Evolutionary conservation across 2,113 vertebrate genomes (phyloP).

Genomic region (Anhinga rufa): DNA sequence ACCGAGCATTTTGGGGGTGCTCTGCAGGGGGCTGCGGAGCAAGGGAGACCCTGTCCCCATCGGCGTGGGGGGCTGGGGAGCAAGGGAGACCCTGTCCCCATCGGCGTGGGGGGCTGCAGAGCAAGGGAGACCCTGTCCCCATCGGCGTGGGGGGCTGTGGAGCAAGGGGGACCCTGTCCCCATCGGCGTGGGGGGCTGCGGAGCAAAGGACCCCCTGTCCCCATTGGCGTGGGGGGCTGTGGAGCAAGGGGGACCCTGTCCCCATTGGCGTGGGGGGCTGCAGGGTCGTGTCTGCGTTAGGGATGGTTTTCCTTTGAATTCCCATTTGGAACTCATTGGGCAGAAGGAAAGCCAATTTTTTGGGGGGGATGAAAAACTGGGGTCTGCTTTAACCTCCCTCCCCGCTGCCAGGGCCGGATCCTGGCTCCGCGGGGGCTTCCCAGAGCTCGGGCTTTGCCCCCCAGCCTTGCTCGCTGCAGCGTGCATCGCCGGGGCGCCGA

Average conservation of each 20-base stretch:
- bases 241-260: not conserved
- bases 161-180: not conserved
- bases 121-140: no score
- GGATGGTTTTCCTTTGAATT: not conserved
- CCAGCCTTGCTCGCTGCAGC: no score
- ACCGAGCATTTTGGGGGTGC: not conserved
- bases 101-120: no score
- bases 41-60: accelerated
- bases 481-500: not conserved
- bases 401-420: not conserved
- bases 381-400: not conserved
- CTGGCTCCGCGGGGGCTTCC: not conserved
- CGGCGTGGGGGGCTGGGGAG: accelerated
- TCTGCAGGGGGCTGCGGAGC: accelerated
- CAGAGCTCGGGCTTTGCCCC: not conserved
- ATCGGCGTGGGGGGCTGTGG: not conserved
- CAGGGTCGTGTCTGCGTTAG: accelerated
- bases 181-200: accelerated
- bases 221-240: accelerated
- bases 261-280: accelerated
- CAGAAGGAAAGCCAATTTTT: not conserved
- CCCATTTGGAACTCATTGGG: accelerated
- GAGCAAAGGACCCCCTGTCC: not conserved
- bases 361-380: not conserved
- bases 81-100: accelerated